Conservation (phyloP, 2,113 vertebrate genomes). For the Oryzias javanicus region DNA sequence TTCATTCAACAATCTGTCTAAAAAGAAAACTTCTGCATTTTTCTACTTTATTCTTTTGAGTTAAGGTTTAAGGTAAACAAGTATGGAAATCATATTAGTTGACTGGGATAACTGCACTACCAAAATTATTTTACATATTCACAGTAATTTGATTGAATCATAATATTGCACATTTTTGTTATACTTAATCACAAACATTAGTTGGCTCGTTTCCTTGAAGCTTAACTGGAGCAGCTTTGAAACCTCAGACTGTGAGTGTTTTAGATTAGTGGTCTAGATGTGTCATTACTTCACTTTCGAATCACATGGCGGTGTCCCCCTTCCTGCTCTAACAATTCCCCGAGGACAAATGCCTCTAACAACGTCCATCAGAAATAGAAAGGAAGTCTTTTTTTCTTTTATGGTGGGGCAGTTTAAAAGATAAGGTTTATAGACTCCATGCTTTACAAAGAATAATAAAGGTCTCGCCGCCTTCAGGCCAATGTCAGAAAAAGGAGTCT, state of each 20-base stretch:
- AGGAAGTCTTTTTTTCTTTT: slow-evolving; percentile 59
- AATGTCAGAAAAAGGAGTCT: slow-evolving; percentile 13
- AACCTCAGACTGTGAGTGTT: background rate
- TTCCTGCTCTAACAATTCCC: slow-evolving; percentile 32
- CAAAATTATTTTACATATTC: too few species aligned
- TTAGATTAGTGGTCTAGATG: slow-evolving; percentile 1
- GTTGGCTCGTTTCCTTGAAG: too few species aligned
- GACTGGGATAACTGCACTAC: too few species aligned
- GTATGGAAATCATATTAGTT: too few species aligned
- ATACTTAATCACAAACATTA: too few species aligned
- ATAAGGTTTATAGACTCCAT: slow-evolving; percentile 62
- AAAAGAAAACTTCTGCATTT: too few species aligned
- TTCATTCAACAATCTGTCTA: too few species aligned
- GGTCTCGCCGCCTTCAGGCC: slow-evolving; percentile 43
- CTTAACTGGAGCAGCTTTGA: too few species aligned
- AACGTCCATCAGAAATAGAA: slow-evolving; percentile 50
- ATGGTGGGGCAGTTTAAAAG: slow-evolving; percentile 61
- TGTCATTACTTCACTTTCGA: slow-evolving; percentile 12
- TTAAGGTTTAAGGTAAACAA: too few species aligned
- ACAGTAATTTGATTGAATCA: too few species aligned
- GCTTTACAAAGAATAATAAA: slow-evolving; percentile 53
- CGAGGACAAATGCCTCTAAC: slow-evolving; percentile 45
- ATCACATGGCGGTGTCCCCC: slow-evolving; percentile 11
- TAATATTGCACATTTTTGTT: too few species aligned
- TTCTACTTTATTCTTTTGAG: too few species aligned